Base-by-base conservation (phyloP, 2,888 invertebrate species). In the Mesorhabditis belari region DNA sequence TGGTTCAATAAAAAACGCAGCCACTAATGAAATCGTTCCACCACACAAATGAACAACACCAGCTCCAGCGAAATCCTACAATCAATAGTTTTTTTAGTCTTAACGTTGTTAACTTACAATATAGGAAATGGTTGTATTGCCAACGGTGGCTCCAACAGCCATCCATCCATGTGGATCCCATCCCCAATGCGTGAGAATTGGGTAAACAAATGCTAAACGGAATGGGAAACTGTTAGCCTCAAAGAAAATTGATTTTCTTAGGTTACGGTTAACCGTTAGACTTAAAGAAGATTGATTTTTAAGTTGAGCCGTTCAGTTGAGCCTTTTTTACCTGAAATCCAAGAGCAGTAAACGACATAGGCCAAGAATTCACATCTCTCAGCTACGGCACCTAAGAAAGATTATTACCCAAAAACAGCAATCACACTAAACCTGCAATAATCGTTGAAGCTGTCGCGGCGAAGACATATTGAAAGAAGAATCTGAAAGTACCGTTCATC, bases 381-480 rank as follows among this genome's bases (percentile, higher is more conserved):
- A 0, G 86, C 86, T 35, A 86, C 82, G 0, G 86, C 84, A 3
- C 86, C 71, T 9, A 66, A 68, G 6, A n/a, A n/a, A n/a, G n/a
- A n/a, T n/a, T n/a, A n/a, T n/a, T n/a, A n/a, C n/a, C n/a, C n/a
- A n/a, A n/a, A n/a, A n/a, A n/a, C n/a, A n/a, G n/a, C n/a, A n/a
- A n/a, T n/a, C n/a, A n/a, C n/a, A n/a, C n/a, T n/a, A n/a, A n/a
- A n/a, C n/a, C n/a, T 5, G 68, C 66, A 5, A 85, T 82, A 55
- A 86, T 85, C 26, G 86, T 86, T 25, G 85, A 83, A 0, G 85
- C 84, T 0, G 86, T 85, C 17, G 85, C 85, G 0, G 86, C 85
- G 69, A 86, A 86, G 19, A 84, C 83, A 71, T 83, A 85, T 77
- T 86, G 85, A 79, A 85, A 86, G 80, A 85, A 85, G 64, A 76